These are phyloP conservation scores for Malacosoma neustria DNA, from an alignment of 2,888 invertebrate species.

Conservation along the genomic window DNA sequence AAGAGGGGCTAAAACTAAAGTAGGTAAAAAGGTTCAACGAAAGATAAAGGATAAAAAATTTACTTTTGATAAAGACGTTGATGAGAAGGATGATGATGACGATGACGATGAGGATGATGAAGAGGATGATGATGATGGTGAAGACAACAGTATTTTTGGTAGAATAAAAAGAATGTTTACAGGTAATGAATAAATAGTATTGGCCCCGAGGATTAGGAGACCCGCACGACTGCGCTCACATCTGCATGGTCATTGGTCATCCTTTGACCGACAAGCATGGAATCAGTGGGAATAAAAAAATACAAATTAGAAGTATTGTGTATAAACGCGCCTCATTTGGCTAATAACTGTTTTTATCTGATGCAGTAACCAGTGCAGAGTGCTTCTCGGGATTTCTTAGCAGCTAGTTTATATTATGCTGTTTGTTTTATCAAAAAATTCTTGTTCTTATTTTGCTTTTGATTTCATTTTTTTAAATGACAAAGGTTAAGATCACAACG, in stretches of 20 bases:
- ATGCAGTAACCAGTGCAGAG: not conserved
- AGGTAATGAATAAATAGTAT: slow-evolving; percentile 56
- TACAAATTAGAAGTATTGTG: not conserved
- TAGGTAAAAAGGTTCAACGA: slow-evolving; percentile 22
- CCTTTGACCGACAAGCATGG: not conserved
- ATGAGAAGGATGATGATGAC: slow-evolving; percentile 1
- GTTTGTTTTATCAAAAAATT: too few species aligned
- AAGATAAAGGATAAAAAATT: not conserved
- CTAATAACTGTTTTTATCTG: not conserved
- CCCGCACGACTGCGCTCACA: slow-evolving; percentile 59
- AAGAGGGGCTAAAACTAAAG: slow-evolving; percentile 23
- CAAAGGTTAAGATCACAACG: too few species aligned
- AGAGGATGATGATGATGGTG: slow-evolving; percentile 58
- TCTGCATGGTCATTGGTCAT: slow-evolving; percentile 59
- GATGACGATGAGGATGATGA: slow-evolving; percentile 3
- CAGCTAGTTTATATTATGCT: too few species aligned
- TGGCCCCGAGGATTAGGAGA: slow-evolving; percentile 40
- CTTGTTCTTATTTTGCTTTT: too few species aligned
- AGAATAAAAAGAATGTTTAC: slow-evolving; percentile 68
- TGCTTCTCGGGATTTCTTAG: not conserved
- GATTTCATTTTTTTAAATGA: too few species aligned
- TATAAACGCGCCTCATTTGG: not conserved
- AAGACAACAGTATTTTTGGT: slow-evolving; percentile 64
- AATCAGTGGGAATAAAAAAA: not conserved
- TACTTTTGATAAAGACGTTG: too few species aligned